Evolutionary conservation across 2,113 vertebrate species (phyloP).

Genomic region (Semnornis frantzii): DNA sequence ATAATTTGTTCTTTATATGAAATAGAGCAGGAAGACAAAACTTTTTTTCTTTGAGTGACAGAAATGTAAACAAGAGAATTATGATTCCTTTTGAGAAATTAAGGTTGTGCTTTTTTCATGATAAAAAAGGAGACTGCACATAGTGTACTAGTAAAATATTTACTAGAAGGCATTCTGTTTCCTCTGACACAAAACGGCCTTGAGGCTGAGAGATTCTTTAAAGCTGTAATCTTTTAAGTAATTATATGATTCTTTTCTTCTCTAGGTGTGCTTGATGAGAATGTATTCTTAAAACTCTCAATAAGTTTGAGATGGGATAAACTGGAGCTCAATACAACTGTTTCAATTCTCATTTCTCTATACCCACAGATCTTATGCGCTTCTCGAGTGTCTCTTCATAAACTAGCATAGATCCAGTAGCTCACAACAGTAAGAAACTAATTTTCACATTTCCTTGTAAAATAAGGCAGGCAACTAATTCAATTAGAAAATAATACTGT

Average conservation of each 20-base stretch:
- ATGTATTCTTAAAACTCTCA: conserved; percentile 12
- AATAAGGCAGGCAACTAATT: neutral
- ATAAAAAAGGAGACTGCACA: neutral
- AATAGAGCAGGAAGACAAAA: conserved; percentile 9
- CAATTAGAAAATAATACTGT: neutral
- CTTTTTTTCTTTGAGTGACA: conserved; percentile 40
- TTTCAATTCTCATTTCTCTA: neutral
- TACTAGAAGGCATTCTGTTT: conserved; percentile 29
- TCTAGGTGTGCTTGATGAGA: neutral
- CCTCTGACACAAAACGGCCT: neutral
- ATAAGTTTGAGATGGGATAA: neutral
- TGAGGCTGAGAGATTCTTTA: conserved; percentile 18
- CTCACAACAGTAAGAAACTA: neutral
- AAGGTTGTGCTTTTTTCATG: conserved; percentile 25
- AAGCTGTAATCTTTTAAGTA: conserved; percentile 37
- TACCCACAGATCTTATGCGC: neutral
- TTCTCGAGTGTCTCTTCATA: neutral
- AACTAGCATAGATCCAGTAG: neutral
- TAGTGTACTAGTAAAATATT: conserved; percentile 14
- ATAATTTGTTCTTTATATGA: conserved; percentile 41
- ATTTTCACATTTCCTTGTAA: neutral
- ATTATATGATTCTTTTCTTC: conserved; percentile 1
- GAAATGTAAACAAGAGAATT: conserved; percentile 67
- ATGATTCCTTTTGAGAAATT: conserved; percentile 52
- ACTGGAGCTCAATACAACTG: neutral